Conservation (phyloP, 2,113 vertebrate species). For the Datnioides undecimradiatus region DNA sequence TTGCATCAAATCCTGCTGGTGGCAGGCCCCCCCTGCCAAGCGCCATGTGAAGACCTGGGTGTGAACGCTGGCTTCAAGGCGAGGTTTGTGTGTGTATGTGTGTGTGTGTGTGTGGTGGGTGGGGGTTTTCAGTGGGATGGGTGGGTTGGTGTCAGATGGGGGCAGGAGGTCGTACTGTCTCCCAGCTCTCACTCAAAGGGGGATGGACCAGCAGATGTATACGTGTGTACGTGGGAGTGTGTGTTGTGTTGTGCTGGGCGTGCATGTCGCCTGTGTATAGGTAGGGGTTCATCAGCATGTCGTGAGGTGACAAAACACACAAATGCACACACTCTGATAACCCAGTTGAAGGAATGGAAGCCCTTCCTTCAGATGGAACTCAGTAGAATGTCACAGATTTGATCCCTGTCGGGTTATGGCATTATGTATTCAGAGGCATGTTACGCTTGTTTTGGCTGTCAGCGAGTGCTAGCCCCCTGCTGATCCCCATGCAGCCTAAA, state of each 20-base stretch:
- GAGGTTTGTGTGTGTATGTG: constrained; percentile 68
- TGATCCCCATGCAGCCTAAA: constrained; percentile 75
- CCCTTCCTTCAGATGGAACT: constrained; percentile 89
- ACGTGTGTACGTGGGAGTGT: constrained; percentile 52
- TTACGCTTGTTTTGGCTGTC: constrained; percentile 90
- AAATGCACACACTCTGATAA: constrained; percentile 66
- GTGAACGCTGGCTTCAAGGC: constrained; percentile 90
- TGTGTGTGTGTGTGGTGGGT: constrained; percentile 35
- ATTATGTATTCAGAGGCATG: constrained; percentile 97
- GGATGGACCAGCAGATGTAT: constrained; percentile 90
- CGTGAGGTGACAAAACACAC: constrained; percentile 74
- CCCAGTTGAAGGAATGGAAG: constrained; percentile 62
- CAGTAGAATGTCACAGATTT: constrained; percentile 95
- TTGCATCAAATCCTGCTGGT: constrained; percentile 92
- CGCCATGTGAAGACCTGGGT: constrained; percentile 95
- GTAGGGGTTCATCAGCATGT: constrained; percentile 68
- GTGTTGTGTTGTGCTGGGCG: constrained; percentile 46
- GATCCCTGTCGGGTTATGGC: constrained; percentile 92
- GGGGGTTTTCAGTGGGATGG: constrained; percentile 48
- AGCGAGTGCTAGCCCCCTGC: constrained; percentile 78
- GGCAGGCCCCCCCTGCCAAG: constrained; percentile 87
- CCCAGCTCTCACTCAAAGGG: constrained; percentile 87
- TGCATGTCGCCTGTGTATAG: constrained; percentile 82
- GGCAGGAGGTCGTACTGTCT: constrained; percentile 97
- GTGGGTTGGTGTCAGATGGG: constrained; percentile 85